phyloP scores from a whole-genome alignment of 2,888 invertebrate genomes.

The Luffia ferchaultella region DNA sequence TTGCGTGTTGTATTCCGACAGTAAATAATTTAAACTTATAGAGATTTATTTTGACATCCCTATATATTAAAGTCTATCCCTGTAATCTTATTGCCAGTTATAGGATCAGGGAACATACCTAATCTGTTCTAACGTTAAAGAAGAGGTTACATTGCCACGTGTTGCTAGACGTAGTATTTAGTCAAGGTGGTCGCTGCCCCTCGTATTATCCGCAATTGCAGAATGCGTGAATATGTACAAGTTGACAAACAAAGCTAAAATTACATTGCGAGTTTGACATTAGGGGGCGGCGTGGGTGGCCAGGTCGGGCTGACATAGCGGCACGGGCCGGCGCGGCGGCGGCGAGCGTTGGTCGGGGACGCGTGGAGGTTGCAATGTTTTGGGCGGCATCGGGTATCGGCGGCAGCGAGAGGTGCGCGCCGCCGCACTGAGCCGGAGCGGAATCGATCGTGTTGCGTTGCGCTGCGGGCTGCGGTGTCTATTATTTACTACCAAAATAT shows the following conservation, averaged over 20 bases:
- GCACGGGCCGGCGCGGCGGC: slow-evolving; percentile 8
- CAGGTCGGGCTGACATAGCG: slow-evolving; percentile 1
- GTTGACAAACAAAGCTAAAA: neutral
- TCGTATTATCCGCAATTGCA: too few relatives aligned
- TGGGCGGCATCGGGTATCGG: slow-evolving; percentile 25
- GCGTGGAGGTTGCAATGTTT: slow-evolving; percentile 40
- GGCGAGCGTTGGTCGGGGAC: slow-evolving; percentile 8
- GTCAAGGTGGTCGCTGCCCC: too few relatives aligned
- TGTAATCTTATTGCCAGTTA: too few relatives aligned
- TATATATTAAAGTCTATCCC: too few relatives aligned
- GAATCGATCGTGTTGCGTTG: slow-evolving; percentile 3
- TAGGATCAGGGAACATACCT: too few relatives aligned
- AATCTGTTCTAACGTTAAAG: too few relatives aligned
- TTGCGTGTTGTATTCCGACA: too few relatives aligned
- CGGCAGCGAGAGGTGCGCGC: slow-evolving; percentile 12
- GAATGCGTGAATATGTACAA: neutral
- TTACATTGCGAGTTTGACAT: neutral
- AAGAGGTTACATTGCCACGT: too few relatives aligned
- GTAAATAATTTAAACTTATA: too few relatives aligned
- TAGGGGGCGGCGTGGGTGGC: neutral
- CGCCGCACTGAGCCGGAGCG: slow-evolving; percentile 40
- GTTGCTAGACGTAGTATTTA: too few relatives aligned
- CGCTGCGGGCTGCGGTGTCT: slow-evolving; percentile 4
- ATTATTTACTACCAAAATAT: slow-evolving; percentile 62
- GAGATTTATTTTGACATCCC: too few relatives aligned